Evolutionary conservation across 2,797 vertebrate species (phyloP).

Genomic region (Manis crassicaudata): DNA sequence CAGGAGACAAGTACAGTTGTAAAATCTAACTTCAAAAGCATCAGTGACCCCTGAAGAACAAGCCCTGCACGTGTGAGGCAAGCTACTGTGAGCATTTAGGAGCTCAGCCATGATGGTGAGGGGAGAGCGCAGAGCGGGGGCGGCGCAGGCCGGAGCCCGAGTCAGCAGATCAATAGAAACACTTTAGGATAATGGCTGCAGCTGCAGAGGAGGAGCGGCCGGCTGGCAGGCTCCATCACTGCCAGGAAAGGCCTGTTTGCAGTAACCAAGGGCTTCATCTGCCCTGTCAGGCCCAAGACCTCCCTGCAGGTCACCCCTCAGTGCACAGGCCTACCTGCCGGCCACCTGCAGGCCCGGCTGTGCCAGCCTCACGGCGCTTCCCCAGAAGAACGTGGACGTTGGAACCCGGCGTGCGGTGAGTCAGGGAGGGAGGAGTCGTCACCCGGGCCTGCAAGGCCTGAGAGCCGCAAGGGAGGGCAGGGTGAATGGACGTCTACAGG

Average conservation of each 20-base stretch:
- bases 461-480: background rate
- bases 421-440: background rate
- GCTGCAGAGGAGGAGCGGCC: slow-evolving; percentile 80
- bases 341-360: background rate
- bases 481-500: background rate
- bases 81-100: slow-evolving; percentile 68
- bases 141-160: slow-evolving; percentile 83
- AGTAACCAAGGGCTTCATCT: slow-evolving; percentile 79
- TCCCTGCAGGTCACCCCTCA: background rate
- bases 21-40: slow-evolving; percentile 79
- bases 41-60: slow-evolving; percentile 65
- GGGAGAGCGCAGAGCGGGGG: background rate
- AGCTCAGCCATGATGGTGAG: slow-evolving; percentile 45
- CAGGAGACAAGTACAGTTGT: slow-evolving; percentile 68
- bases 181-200: slow-evolving; percentile 88
- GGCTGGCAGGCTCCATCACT: slow-evolving; percentile 82
- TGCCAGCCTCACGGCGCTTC: background rate
- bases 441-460: no score
- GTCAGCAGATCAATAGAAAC: slow-evolving; percentile 89
- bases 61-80: slow-evolving; percentile 66
- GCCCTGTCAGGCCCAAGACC: background rate
- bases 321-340: background rate
- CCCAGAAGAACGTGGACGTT: background rate
- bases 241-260: slow-evolving; percentile 85
- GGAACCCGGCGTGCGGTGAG: background rate